Conservation (phyloP, 1,140 invertebrate species). For the Euwallacea similis region DNA sequence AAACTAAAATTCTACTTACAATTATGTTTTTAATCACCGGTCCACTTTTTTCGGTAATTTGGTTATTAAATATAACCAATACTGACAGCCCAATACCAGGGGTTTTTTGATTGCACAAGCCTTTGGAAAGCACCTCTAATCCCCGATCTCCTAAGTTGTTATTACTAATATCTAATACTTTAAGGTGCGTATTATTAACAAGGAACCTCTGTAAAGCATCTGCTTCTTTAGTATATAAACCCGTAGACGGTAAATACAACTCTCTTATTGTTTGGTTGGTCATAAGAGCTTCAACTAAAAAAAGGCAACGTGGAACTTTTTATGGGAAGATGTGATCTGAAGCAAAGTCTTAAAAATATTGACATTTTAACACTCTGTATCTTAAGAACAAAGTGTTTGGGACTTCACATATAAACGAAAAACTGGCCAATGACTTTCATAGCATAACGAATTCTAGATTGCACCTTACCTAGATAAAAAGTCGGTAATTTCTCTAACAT, state of each 20-base stretch:
- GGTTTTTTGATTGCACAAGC: slow-evolving; percentile 43
- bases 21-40: slow-evolving; percentile 47
- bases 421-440: no score
- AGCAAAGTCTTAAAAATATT: no score
- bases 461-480: slow-evolving; percentile 47
- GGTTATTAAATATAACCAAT: slow-evolving; percentile 50
- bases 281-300: slow-evolving; percentile 47
- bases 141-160: slow-evolving; percentile 51
- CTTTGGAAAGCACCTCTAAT: slow-evolving; percentile 47
- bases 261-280: slow-evolving; percentile 46
- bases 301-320: background rate
- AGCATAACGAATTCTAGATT: background rate
- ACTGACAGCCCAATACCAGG: slow-evolving; percentile 44
- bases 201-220: slow-evolving; percentile 46
- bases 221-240: slow-evolving; percentile 51
- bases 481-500: slow-evolving; percentile 45
- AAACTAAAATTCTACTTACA: slow-evolving; percentile 40
- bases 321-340: no score
- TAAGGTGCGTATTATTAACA: slow-evolving; percentile 45
- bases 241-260: slow-evolving; percentile 48
- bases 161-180: slow-evolving; percentile 51
- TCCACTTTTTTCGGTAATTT: slow-evolving; percentile 50
- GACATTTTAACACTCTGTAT: no score
- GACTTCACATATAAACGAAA: no score
- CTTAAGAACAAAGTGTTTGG: no score